Evolutionary conservation across 2,113 vertebrate genomes (phyloP), one percentile per base, ranked within the genome.

Genomic region (Bufo bufo): DNA sequence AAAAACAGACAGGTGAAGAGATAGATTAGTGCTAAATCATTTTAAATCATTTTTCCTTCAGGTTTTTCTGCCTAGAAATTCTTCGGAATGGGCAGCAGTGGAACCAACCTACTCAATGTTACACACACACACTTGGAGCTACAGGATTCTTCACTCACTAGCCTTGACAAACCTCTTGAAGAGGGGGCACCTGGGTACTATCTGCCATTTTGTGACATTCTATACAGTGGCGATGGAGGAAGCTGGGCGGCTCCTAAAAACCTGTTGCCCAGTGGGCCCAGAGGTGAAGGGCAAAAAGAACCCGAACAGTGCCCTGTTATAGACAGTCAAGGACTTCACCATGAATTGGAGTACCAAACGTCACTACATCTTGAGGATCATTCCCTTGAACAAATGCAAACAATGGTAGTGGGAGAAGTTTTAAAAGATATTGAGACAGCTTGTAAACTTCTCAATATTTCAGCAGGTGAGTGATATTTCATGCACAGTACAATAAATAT

Each of bases 381-480:
- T 52, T 98, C 97, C 0, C 93, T 99, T 93, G 98, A 99, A 92
- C 97, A 99, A 94, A 97, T 99, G 90, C 98, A 99, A 92, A 97
- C 96, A 91, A 96, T 99, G 97, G 98, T 99, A 91, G 96, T 99
- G 90, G 97, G 97, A 0, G 98, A 99, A 84, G 98, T 99, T 89
- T 95, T 99, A 77, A 99, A 99, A 94, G 98, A 99, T 94, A 98
- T 99, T 19, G 98, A 98, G 93, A 99, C 97, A 0, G 97, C 98
- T 82, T 99, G 98, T 93, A 99, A 99, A 90, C 95, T 99, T 82
- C 97, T 99, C 87, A 99, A 98, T 91, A 99, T 99, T 91, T 93
- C 96, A 0, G 94, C 98, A 92, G 98, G 98, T 99, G 89, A 87
- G 95, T 66, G 47, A 6, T 13, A 59, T 59, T 79, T 79, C 3